Evolutionary conservation across 2,888 invertebrate genomes (phyloP).

Genomic region (Dasypolia templi): DNA sequence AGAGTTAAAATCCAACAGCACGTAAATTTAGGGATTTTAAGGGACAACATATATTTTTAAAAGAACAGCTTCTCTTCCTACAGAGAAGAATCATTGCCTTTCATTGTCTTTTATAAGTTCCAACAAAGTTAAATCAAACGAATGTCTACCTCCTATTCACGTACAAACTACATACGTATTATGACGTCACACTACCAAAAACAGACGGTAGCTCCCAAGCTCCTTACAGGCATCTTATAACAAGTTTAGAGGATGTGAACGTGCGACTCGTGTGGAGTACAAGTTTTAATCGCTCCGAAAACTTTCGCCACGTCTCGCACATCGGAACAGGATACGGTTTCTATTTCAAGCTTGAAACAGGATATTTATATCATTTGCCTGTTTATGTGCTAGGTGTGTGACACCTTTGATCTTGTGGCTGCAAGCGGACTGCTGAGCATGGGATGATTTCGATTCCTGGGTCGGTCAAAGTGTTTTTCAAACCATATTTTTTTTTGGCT

Average conservation of each 20-base stretch:
- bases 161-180: conserved; percentile 8
- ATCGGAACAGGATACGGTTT: conserved; percentile 59
- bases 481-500: too few relatives aligned
- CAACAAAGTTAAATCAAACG: conserved; percentile 2
- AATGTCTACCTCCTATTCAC: neutral
- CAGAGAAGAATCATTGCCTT: neutral
- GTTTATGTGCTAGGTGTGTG: neutral
- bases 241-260: conserved; percentile 67
- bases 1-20: neutral
- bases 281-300: conserved; percentile 75
- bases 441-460: too few relatives aligned
- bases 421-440: too few relatives aligned
- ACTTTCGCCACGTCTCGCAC: conserved; percentile 61
- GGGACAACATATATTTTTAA: too few relatives aligned
- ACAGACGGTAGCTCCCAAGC: conserved; percentile 23
- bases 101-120: neutral
- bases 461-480: too few relatives aligned
- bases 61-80: too few relatives aligned
- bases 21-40: too few relatives aligned
- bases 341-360: conserved; percentile 60
- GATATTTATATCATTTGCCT: conserved; percentile 10
- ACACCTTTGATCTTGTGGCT: too few relatives aligned
- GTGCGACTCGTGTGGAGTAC: conserved; percentile 48
- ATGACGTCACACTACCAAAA: conserved; percentile 7
- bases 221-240: conserved; percentile 67